Evolutionary conservation across 2,797 vertebrate genomes (phyloP).

Genomic region (Sitta carolinensis): DNA sequence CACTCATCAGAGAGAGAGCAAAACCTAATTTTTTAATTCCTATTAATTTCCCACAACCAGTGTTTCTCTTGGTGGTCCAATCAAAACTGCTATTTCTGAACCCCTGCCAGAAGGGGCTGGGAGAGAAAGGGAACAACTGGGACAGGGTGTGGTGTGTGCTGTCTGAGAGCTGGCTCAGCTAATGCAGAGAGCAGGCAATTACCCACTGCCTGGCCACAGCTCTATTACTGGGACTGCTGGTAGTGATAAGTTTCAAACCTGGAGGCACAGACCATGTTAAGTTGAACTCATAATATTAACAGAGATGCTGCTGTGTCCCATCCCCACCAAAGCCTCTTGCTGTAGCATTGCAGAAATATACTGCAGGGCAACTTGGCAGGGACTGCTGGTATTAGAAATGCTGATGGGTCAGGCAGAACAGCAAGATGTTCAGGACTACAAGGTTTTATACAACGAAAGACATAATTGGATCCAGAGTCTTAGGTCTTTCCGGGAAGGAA

Average conservation of each 20-base stretch:
- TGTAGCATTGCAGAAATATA: background rate
- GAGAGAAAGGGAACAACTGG: background rate
- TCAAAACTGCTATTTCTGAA: background rate
- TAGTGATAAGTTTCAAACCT: background rate
- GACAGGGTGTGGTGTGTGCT: background rate
- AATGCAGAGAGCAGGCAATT: background rate
- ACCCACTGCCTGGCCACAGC: background rate
- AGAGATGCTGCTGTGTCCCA: background rate
- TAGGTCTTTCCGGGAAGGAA: conserved; percentile 46
- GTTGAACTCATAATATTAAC: background rate
- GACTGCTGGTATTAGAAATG: background rate
- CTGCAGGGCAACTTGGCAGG: background rate
- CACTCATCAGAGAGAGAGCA: background rate
- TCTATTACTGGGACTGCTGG: conserved; percentile 7
- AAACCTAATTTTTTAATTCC: background rate
- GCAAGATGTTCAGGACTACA: background rate
- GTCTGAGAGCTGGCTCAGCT: background rate
- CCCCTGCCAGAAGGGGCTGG: background rate
- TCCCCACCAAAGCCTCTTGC: background rate
- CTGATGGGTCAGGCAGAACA: background rate
- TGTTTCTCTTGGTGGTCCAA: background rate
- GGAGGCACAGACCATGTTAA: background rate
- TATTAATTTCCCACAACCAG: background rate
- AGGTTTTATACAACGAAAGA: conserved; percentile 23
- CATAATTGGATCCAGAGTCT: conserved; percentile 56